phyloP scores from a whole-genome alignment of 2,797 vertebrate genomes.

The Rhinatrema bivittatum region DNA sequence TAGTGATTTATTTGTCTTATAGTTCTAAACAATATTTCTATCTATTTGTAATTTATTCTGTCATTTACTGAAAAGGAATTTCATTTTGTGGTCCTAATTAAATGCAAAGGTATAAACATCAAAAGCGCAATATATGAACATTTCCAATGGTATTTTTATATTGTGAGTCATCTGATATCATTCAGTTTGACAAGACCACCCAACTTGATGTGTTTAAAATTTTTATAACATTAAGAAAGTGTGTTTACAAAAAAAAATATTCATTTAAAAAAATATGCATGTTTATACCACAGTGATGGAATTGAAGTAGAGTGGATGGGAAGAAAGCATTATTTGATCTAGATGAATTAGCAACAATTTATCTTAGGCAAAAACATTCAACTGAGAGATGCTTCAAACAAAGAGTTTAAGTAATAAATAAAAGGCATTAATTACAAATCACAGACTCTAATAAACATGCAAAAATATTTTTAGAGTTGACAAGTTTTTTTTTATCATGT shows the following conservation, averaged over 20 bases:
- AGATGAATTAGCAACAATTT: too few species aligned
- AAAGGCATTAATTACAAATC: too few species aligned
- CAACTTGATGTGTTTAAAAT: neutral
- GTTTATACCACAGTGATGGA: neutral
- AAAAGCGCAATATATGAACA: neutral
- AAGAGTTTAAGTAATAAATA: too few species aligned
- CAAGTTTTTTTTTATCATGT: too few species aligned
- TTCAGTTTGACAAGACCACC: slow-evolving; percentile 1
- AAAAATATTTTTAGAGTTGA: too few species aligned
- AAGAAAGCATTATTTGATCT: too few species aligned
- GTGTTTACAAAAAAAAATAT: too few species aligned
- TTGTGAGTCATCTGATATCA: slow-evolving; percentile 5
- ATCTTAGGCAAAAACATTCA: too few species aligned
- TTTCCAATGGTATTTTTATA: neutral
- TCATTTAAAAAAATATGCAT: slow-evolving; percentile 2
- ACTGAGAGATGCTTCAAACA: too few species aligned
- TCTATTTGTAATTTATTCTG: slow-evolving; percentile 3
- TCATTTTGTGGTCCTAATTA: slow-evolving; percentile 6
- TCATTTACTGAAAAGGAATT: slow-evolving; percentile 16
- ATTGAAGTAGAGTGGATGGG: too few species aligned
- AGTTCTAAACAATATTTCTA: neutral
- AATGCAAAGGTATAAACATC: neutral
- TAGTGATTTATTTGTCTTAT: slow-evolving; percentile 2
- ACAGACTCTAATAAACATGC: too few species aligned
- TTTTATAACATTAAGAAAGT: too few species aligned